Evolutionary conservation across 2,888 invertebrate genomes (phyloP).

Genomic region (Rhopalosiphum nymphaeae): DNA sequence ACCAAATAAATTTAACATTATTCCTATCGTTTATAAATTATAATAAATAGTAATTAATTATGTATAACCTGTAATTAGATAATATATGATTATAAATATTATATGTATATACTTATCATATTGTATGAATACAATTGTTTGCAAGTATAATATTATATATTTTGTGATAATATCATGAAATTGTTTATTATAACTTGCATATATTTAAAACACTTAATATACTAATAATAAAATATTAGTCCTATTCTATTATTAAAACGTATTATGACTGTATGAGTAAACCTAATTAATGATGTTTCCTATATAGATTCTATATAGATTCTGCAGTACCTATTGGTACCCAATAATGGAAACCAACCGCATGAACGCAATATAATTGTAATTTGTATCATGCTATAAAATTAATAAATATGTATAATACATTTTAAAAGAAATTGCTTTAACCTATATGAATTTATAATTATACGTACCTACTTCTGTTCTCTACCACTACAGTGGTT

Average conservation of each 20-base stretch:
- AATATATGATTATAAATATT: not conserved
- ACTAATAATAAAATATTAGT: not conserved
- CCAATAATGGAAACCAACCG: not conserved
- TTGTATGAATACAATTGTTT: not conserved
- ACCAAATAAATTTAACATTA: not conserved
- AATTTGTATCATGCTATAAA: not conserved
- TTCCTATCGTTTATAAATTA: not conserved
- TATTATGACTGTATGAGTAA: not conserved
- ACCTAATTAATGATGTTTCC: not conserved
- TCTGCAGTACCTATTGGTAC: no score
- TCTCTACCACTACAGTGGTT: not conserved
- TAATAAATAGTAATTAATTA: not conserved
- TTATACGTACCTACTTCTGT: not conserved
- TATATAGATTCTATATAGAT: no score
- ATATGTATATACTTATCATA: not conserved
- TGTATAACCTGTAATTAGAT: not conserved
- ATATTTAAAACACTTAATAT: not conserved
- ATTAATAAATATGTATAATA: not conserved
- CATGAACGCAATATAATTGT: not conserved
- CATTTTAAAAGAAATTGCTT: not conserved
- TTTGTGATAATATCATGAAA: not conserved
- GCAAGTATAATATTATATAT: not conserved
- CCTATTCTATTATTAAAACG: not conserved
- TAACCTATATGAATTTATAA: not conserved
- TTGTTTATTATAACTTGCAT: not conserved